Conservation (phyloP, 2,113 vertebrate genomes). For the Tonatia bakeri region DNA sequence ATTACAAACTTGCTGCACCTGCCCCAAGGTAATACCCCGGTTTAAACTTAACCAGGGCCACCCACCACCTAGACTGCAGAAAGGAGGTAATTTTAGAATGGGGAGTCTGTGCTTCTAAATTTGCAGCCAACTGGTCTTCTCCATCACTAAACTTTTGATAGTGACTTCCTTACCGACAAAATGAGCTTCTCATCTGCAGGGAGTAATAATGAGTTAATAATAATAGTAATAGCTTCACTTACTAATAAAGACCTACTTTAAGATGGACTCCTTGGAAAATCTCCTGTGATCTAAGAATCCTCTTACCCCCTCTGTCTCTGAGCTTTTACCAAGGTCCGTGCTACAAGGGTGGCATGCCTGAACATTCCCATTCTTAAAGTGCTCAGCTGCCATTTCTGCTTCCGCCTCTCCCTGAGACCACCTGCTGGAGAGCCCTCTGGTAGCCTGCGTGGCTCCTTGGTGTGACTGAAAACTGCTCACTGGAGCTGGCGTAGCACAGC, state of each 20-base stretch:
- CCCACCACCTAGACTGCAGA: neutral
- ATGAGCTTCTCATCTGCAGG: neutral
- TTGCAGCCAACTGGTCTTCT: neutral
- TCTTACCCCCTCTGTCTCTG: neutral
- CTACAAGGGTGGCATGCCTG: no score
- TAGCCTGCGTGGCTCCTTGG: neutral
- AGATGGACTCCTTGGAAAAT: neutral
- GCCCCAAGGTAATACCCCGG: neutral
- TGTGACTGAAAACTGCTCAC: neutral
- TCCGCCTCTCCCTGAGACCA: rapidly evolving
- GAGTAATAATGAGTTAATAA: neutral
- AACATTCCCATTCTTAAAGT: neutral
- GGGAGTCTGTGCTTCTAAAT: neutral
- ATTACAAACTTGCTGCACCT: neutral
- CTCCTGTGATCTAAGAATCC: neutral
- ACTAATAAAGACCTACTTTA: neutral
- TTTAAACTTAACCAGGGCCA: neutral
- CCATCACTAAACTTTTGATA: neutral
- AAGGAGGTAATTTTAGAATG: neutral
- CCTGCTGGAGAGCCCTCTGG: neutral
- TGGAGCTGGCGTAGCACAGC: neutral
- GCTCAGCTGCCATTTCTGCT: neutral
- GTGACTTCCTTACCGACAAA: neutral
- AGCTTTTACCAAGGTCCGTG: neutral
- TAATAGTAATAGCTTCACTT: neutral